phyloP scores from a whole-genome alignment of 2,888 invertebrate species.

The Heliothis peltigera region DNA sequence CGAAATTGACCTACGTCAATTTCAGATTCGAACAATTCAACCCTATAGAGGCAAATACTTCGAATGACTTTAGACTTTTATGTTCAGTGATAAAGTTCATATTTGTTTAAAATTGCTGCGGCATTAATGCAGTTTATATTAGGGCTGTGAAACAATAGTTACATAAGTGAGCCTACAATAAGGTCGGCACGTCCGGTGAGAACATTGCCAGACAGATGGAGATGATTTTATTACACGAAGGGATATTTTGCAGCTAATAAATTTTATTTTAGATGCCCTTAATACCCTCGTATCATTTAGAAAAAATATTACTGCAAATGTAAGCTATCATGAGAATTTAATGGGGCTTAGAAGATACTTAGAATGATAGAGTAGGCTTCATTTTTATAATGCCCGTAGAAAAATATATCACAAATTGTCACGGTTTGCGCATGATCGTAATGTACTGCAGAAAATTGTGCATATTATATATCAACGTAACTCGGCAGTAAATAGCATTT shows the following conservation, averaged over 20 bases:
- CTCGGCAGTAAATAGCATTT: slow-evolving; percentile 20
- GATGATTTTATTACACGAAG: slow-evolving; percentile 60
- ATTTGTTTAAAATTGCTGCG: slow-evolving; percentile 12
- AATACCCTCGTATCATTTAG: background rate
- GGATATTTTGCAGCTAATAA: slow-evolving; percentile 19
- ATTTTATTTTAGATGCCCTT: background rate
- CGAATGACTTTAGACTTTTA: slow-evolving; percentile 40
- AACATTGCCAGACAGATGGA: slow-evolving; percentile 49
- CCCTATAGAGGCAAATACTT: slow-evolving; percentile 21
- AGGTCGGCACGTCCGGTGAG: slow-evolving; percentile 77
- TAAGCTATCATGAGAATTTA: slow-evolving; percentile 2
- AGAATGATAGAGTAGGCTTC: too few species aligned
- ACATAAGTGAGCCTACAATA: slow-evolving; percentile 73
- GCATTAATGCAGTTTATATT: slow-evolving; percentile 28
- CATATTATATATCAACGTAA: background rate
- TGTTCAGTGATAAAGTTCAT: slow-evolving; percentile 31
- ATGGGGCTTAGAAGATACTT: background rate
- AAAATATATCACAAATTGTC: slow-evolving; percentile 1
- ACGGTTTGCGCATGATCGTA: background rate
- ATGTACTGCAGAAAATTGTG: slow-evolving; percentile 16
- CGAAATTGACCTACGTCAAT: slow-evolving; percentile 78
- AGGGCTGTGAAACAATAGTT: slow-evolving; percentile 68
- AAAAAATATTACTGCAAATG: background rate
- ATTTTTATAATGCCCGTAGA: background rate
- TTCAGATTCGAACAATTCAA: slow-evolving; percentile 32